phyloP scores from a whole-genome alignment of 1,140 invertebrate genomes.

The Pectinophora gossypiella region DNA sequence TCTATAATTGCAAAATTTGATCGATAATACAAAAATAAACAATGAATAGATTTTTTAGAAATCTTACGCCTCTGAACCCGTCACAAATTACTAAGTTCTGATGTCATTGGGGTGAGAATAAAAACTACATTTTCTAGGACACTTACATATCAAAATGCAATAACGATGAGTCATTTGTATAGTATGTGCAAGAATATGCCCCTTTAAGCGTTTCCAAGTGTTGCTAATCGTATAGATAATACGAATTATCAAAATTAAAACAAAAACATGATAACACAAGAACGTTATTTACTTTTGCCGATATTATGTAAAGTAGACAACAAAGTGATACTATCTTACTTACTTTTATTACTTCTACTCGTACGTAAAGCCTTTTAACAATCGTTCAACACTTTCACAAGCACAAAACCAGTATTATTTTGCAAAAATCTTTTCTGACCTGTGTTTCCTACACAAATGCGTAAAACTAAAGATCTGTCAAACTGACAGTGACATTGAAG shows the following conservation, averaged over 20 bases:
- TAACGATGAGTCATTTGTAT: neutral
- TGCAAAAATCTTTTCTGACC: constrained; percentile 2
- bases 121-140: too few relatives aligned
- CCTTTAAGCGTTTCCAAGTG: neutral
- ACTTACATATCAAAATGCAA: neutral
- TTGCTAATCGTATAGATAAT: neutral
- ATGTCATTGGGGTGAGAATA: constrained; percentile 31
- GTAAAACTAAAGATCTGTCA: constrained; percentile 20
- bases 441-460: constrained; percentile 19
- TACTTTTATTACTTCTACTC: too few relatives aligned
- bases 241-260: neutral
- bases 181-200: neutral
- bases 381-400: too few relatives aligned
- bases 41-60: too few relatives aligned
- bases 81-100: constrained; percentile 39
- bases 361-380: too few relatives aligned
- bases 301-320: neutral
- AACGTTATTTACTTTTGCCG: neutral
- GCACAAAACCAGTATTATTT: too few relatives aligned
- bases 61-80: constrained; percentile 10
- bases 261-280: neutral
- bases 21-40: too few relatives aligned
- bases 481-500: constrained; percentile 12
- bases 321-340: too few relatives aligned
- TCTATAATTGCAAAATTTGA: too few relatives aligned